These are phyloP conservation scores for Adrianichthys oophorus DNA, from an alignment of 2,797 vertebrate genomes.

Conservation along the genomic window DNA sequence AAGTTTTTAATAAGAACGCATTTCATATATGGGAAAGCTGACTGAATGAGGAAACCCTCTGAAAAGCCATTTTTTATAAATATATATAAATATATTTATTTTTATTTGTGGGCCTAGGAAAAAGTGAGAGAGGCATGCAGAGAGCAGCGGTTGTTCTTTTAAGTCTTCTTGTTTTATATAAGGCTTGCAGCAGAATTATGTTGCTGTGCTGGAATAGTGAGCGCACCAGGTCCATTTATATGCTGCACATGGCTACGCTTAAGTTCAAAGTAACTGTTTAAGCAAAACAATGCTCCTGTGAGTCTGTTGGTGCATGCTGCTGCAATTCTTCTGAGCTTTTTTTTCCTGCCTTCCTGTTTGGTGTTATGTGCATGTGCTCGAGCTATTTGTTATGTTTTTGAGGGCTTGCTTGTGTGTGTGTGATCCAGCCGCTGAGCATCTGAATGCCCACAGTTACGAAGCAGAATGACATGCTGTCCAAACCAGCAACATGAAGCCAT, in stretches of 20 bases:
- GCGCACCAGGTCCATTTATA: slow-evolving; percentile 31
- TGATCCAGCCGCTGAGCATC: slow-evolving; percentile 55
- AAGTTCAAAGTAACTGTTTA: slow-evolving; percentile 33
- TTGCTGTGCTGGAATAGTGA: slow-evolving; percentile 48
- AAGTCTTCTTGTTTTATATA: slow-evolving; percentile 35
- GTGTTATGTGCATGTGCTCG: not conserved
- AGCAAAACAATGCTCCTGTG: slow-evolving; percentile 27
- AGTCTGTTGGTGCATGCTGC: slow-evolving; percentile 40
- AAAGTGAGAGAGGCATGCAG: not conserved
- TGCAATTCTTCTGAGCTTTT: slow-evolving; percentile 11
- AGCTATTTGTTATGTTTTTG: not conserved
- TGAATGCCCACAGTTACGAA: slow-evolving; percentile 59
- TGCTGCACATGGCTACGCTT: slow-evolving; percentile 29
- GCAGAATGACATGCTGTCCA: slow-evolving; percentile 55
- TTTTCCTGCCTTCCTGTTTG: not conserved
- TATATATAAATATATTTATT: not conserved
- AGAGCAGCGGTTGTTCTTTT: slow-evolving; percentile 25
- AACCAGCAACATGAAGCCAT: slow-evolving; percentile 56
- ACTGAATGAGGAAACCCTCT: not conserved
- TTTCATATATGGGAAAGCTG: slow-evolving; percentile 16
- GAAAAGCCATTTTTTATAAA: not conserved
- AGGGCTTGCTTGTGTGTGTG: not conserved
- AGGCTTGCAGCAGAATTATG: slow-evolving; percentile 33
- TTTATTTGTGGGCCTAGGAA: not conserved
- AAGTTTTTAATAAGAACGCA: slow-evolving; percentile 23